Conservation (phyloP, 1,140 invertebrate genomes). For the Diuraphis noxia region DNA sequence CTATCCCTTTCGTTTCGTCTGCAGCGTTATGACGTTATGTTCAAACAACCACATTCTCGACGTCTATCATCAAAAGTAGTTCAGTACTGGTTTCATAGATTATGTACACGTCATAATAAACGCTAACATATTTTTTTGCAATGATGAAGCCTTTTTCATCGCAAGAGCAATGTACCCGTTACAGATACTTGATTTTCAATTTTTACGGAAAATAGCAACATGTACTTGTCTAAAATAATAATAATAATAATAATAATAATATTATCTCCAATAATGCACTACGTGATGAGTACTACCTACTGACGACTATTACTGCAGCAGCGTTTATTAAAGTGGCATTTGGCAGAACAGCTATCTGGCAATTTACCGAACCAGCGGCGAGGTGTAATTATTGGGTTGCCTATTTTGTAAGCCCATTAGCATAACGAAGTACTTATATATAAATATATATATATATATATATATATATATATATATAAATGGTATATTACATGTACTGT, state of each 20-base stretch:
- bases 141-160: neutral
- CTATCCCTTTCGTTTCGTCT: conserved; percentile 40
- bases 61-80: conserved; percentile 6
- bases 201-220: neutral
- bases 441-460: neutral
- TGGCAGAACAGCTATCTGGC: neutral
- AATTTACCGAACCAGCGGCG: neutral
- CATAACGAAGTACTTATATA: neutral
- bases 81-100: conserved; percentile 15
- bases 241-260: neutral
- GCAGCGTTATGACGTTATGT: neutral
- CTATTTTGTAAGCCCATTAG: neutral
- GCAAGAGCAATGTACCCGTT: neutral
- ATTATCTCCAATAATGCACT: conserved; percentile 4
- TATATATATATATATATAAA: no score
- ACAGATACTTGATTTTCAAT: neutral
- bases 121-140: neutral
- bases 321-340: neutral
- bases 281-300: neutral
- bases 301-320: neutral
- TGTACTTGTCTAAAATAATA: no score
- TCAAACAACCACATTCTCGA: neutral
- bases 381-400: conserved; percentile 14
- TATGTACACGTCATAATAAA: neutral
- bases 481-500: no score